Evolutionary conservation across 2,113 vertebrate species (phyloP).

Genomic region (Neogale vison): DNA sequence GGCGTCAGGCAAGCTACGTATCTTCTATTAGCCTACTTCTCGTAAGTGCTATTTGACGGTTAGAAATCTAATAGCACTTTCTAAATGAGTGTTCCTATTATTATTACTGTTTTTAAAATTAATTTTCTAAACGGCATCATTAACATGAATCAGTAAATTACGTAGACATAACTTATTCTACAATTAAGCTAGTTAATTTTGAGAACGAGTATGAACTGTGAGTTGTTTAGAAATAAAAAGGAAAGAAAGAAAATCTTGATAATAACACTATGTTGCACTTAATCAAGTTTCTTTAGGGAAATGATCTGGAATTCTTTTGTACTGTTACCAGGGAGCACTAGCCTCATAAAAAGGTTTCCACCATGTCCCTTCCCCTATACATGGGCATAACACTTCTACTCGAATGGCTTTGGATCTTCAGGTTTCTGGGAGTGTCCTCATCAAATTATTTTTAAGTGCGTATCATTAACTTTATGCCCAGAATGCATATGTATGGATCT

Average conservation of each 20-base stretch:
- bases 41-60: rapidly evolving
- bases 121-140: neutral
- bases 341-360: too few relatives aligned
- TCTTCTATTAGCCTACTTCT: neutral
- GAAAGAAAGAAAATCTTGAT: neutral
- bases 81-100: neutral
- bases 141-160: neutral
- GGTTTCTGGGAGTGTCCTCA: rapidly evolving
- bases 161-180: neutral
- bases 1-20: neutral
- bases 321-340: neutral
- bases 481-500: neutral
- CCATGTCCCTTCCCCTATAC: rapidly evolving
- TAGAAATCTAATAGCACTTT: neutral
- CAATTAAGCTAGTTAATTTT: neutral
- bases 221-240: neutral
- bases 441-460: neutral
- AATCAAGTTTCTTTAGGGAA: neutral
- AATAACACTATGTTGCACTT: neutral
- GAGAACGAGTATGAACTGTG: neutral
- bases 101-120: neutral
- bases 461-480: neutral
- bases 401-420: neutral
- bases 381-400: rapidly evolving
- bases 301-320: neutral